A percentile compares a stretch with the other conserved stretches of the same genome.
Conservation (phyloP, 2,797 vertebrate genomes). For the Amblyraja radiata region DNA sequence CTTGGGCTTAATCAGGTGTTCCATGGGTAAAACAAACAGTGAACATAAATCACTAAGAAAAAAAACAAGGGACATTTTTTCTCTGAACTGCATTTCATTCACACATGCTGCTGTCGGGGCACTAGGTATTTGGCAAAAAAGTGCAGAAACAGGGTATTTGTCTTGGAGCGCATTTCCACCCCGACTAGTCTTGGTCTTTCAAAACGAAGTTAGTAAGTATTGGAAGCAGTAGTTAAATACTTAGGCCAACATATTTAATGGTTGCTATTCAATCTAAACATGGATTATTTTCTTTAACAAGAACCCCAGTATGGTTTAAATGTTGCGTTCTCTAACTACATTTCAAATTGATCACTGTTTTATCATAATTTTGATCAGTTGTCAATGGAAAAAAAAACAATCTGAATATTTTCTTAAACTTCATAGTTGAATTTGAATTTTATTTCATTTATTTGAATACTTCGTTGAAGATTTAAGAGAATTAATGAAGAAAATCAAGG, state of each 20-base stretch:
- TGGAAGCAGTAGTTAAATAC: background rate
- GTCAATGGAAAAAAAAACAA: background rate
- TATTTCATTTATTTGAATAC: slow-evolving; percentile 1
- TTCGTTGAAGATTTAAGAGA: background rate
- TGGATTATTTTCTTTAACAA: background rate
- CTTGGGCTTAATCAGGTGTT: background rate
- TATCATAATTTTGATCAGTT: background rate
- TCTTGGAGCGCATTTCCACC: background rate
- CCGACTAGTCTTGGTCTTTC: background rate
- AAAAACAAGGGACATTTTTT: background rate
- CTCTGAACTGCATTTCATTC: background rate
- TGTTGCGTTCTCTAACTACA: background rate
- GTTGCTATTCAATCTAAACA: background rate
- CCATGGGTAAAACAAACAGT: background rate
- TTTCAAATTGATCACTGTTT: slow-evolving; percentile 17
- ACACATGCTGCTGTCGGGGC: background rate
- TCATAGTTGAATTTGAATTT: background rate
- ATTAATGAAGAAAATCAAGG: background rate
- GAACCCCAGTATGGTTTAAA: background rate
- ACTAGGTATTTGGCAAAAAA: background rate
- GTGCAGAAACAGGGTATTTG: background rate
- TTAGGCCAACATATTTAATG: background rate
- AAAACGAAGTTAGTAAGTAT: too few species aligned
- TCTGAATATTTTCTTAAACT: background rate
- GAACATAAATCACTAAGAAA: background rate